Base-by-base conservation (phyloP, 2,797 vertebrate genomes). In the Sylvilagus floridanus region DNA sequence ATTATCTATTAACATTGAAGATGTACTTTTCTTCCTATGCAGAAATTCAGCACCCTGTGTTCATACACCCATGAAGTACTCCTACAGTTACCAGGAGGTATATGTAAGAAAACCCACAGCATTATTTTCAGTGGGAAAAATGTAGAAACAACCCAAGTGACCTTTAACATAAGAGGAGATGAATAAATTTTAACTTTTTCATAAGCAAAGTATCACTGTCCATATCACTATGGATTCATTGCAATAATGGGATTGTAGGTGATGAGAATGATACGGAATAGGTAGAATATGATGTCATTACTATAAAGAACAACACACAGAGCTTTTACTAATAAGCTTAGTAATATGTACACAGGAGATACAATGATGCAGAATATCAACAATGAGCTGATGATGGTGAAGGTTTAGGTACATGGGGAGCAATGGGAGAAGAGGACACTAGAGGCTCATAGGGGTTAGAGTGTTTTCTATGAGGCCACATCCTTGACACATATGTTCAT, bases 351-450 rank as follows among this genome's bases (percentile, higher is more conserved):
- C 6, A 50, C 32, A 21, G 3, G 14, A n/a, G 37, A 4, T 3
- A 14, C 81, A 71, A 42, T 78, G 68, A 52, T 37, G 54, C 5
- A 79, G 16, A 88, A 28, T 13, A 42, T 71, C 10, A 91, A 32
- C 5, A n/a, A 0, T n/a, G 16, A 5, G 8, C 14, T 68, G 54
- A 65, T 4, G n/a, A 21, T 68, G 4, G 0, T 5, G 16, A n/a
- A 4, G 1, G 2, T n/a, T 3, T 4, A 91, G 9, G 4, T 47
- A 9, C 37, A 7, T 28, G 7, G n/a, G 52, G 52, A 79, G 0
- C 30, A 54, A 1, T 0, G 2, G 19, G 7, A n/a, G 3, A 52
- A 35, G 12, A 14, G 0, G 7, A 1, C 0, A 10, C 1, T n/a
- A 24, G 16, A 75, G 5, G 10, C 3, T 75, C 26, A 8, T 65